A percentile compares a stretch with the other conserved stretches of the same genome.
Conservation (phyloP, 35 echinoderm and acorn worm genomes). For the Ptychodera flava region DNA sequence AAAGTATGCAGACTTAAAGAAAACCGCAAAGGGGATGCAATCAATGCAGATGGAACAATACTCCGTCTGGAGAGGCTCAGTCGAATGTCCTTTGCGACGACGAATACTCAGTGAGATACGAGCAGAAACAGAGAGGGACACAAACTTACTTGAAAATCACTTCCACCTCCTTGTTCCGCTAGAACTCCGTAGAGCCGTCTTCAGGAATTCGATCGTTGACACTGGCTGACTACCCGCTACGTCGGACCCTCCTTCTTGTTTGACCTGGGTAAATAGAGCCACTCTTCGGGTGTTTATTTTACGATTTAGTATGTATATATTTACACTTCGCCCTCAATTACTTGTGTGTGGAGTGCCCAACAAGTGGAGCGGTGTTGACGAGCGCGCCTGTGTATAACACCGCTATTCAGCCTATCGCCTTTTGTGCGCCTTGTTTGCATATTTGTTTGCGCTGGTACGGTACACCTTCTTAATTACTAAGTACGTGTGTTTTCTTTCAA, state of each 20-base stretch:
- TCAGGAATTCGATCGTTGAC: background rate
- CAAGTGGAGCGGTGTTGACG: background rate
- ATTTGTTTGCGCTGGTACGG: background rate
- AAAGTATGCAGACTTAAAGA: too few relatives aligned
- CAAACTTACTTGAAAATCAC: too few relatives aligned
- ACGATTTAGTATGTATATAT: background rate
- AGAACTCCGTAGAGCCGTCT: too few relatives aligned
- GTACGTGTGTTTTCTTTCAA: background rate
- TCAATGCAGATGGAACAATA: too few relatives aligned
- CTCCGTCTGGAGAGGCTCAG: too few relatives aligned
- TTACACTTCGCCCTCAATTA: background rate
- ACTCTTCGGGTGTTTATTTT: background rate
- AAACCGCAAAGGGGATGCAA: too few relatives aligned
- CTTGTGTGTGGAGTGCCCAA: background rate
- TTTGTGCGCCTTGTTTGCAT: background rate
- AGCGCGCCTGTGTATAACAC: background rate
- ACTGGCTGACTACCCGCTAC: background rate
- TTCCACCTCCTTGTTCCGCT: too few relatives aligned
- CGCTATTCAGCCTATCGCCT: background rate
- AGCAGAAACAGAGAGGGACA: too few relatives aligned
- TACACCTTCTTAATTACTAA: background rate
- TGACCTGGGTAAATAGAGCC: background rate
- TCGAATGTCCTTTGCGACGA: too few relatives aligned
- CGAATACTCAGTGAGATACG: too few relatives aligned
- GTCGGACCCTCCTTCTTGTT: background rate